Evolutionary conservation across 2,113 vertebrate species (phyloP), one percentile per base, ranked within the genome.

Genomic region (Platanista minor): DNA sequence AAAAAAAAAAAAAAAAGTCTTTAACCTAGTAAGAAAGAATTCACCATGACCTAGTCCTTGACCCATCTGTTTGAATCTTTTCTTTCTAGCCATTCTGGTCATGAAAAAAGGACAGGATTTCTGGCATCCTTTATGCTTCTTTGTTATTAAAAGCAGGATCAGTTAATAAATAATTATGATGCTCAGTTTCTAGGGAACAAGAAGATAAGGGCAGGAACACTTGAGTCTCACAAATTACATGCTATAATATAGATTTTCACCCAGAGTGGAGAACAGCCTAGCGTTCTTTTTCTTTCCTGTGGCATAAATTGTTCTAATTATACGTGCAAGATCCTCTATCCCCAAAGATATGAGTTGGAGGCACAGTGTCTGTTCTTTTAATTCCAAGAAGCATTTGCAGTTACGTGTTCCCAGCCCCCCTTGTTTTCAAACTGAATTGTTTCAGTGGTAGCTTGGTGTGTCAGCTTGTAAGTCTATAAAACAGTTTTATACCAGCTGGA

Each of bases 401-500:
- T 6, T 78, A 4, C 0, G 1, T 2, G 77, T 71, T 31, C 94
- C 97, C 96, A 87, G 52, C 85, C 94, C 83, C 84, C 98, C 98
- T 96, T 80, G 91, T 98, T 98, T 98, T 98, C 98, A 98, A 96
- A 98, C 97, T 87, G 98, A 98, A 98, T 98, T 98, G 98, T 98
- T 99, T 98, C 98, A 1, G 97, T 64, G 27, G 98, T 98, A 98
- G 98, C 98, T 98, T 98, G 97, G 98, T 98, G 98, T 98, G 98
- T 99, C 98, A 99, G 98, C 98, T 98, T 98, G 98, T 98, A 99
- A 98, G 98, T 98, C 98, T 99, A 98, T 99, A 99, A 99, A 99
- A 98, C 98, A 98, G 99, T 99, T 98, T 98, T 98, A 98, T 98
- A 99, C 98, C 99, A 99, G 99, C 99, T 99, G 99, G 99, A 99